These are phyloP conservation scores for Anniella stebbinsi DNA, from an alignment of 2,797 vertebrate genomes.

Conservation along the genomic window DNA sequence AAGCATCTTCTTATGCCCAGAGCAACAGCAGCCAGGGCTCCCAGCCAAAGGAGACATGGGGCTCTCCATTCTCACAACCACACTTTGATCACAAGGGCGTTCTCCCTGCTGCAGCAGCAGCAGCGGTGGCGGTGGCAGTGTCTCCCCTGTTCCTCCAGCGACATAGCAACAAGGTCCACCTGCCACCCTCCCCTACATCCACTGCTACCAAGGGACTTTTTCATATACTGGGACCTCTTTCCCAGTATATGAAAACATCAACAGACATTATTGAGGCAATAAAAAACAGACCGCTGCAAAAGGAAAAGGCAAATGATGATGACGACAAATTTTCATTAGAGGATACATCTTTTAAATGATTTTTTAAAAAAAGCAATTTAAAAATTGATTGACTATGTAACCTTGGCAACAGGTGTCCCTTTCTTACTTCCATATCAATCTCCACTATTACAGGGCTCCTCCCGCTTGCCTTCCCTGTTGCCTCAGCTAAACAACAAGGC, in stretches of 20 bases:
- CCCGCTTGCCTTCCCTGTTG: not conserved
- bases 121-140: not conserved
- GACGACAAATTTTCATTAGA: not conserved
- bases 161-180: not conserved
- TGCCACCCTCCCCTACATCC: not conserved
- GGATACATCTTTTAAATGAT: not conserved
- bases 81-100: not conserved
- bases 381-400: not conserved
- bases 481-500: not conserved
- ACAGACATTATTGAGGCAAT: not conserved
- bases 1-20: not conserved
- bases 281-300: not conserved
- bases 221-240: not conserved
- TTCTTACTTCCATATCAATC: not conserved
- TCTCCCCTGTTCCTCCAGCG: not conserved
- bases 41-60: not conserved
- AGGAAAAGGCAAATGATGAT: not conserved
- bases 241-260: not conserved
- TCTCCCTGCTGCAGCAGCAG: constrained; percentile 1
- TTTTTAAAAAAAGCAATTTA: not conserved
- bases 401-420: constrained; percentile 24
- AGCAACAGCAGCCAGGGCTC: not conserved
- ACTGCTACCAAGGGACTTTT: not conserved
- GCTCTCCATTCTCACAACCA: not conserved
- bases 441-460: not conserved